Evolutionary conservation across 1,140 invertebrate genomes (phyloP).

Genomic region (Scaptomyza pallida): DNA sequence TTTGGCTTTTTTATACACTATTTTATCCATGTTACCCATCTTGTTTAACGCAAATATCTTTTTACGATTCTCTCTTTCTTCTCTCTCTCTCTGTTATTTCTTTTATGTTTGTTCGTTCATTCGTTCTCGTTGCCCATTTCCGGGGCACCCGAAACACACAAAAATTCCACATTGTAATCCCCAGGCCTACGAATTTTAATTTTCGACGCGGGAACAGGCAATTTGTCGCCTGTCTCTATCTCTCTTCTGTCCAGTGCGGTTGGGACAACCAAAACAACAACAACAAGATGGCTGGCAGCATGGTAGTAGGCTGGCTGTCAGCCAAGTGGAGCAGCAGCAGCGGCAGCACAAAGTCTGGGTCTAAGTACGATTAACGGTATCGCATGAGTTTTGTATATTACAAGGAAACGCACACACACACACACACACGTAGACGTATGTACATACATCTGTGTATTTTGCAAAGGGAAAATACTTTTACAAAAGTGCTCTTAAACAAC

Average conservation of each 20-base stretch:
- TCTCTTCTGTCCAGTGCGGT: constrained; percentile 18
- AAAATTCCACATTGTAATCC: constrained; percentile 29
- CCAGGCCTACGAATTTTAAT: constrained; percentile 83
- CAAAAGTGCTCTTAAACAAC: constrained; percentile 2
- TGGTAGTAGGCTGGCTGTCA: constrained; percentile 11
- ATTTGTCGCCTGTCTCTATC: constrained; percentile 52
- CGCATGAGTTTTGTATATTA: constrained; percentile 74
- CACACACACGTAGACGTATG: constrained; percentile 26
- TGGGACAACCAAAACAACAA: constrained; percentile 24
- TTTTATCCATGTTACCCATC: constrained; percentile 59
- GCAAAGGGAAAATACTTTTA: not conserved
- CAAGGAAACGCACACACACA: constrained; percentile 49
- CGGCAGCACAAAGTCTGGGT: constrained; percentile 74
- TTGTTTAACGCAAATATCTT: constrained; percentile 61
- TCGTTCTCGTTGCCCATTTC: constrained; percentile 40
- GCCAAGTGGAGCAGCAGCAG: constrained; percentile 22
- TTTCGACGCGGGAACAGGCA: constrained; percentile 64
- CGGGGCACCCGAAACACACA: constrained; percentile 2
- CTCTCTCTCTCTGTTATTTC: no score
- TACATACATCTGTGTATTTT: not conserved
- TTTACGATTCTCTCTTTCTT: constrained; percentile 49
- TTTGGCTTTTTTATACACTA: constrained; percentile 29
- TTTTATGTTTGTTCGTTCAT: constrained; percentile 12
- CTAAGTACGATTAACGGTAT: constrained; percentile 49
- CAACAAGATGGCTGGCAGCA: constrained; percentile 1